Percentiles rank a stretch among this genome's conserved stretches.
phyloP scores from a whole-genome alignment of 2,113 vertebrate species.

The Stegastes partitus region DNA sequence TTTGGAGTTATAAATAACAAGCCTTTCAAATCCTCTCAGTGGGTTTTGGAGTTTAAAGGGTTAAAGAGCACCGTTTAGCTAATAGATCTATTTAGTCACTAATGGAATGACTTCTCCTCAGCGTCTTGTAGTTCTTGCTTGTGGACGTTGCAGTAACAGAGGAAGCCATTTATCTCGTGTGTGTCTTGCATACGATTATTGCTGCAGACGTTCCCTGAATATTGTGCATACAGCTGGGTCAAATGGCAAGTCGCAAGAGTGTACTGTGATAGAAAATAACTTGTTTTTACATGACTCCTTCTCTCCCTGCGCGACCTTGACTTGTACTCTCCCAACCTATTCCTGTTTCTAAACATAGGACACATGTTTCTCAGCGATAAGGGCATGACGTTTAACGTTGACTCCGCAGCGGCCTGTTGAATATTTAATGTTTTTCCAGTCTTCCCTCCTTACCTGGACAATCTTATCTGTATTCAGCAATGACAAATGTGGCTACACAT shows the following conservation, averaged over 20 bases:
- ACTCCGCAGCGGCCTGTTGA: neutral
- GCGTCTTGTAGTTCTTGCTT: too few species aligned
- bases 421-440: neutral
- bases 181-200: neutral
- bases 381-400: neutral
- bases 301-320: neutral
- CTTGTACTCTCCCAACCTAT: neutral
- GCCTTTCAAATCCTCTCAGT: too few species aligned
- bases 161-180: neutral
- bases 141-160: too few species aligned
- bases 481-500: neutral
- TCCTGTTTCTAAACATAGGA: conserved; percentile 23
- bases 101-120: too few species aligned
- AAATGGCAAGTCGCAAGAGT: neutral
- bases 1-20: too few species aligned
- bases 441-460: neutral
- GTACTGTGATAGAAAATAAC: neutral
- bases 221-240: neutral
- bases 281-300: conserved; percentile 12
- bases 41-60: too few species aligned
- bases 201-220: neutral
- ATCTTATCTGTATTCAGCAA: conserved; percentile 21
- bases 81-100: too few species aligned
- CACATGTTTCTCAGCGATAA: conserved; percentile 33
- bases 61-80: too few species aligned